These are phyloP conservation scores for Timema cristinae DNA, from an alignment of 2,888 invertebrate genomes.

Conservation along the genomic window DNA sequence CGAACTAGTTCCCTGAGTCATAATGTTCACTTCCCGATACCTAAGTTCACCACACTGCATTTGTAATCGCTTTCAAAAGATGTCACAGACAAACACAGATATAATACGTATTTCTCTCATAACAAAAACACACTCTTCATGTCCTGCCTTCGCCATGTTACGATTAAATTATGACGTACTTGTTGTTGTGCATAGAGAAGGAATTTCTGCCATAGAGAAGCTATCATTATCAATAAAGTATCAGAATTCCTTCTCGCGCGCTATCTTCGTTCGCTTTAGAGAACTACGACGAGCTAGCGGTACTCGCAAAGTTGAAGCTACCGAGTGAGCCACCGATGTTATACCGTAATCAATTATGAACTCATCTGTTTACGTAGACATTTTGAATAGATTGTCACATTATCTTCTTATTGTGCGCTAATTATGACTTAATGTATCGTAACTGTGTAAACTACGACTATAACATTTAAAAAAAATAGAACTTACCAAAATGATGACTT, in stretches of 20 bases:
- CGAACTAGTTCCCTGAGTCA: slow-evolving; percentile 32
- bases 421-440: too few relatives aligned
- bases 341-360: neutral
- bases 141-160: slow-evolving; percentile 27
- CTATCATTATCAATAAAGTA: too few relatives aligned
- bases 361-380: too few relatives aligned
- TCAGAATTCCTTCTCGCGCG: too few relatives aligned
- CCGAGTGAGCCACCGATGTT: neutral
- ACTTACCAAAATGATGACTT: too few relatives aligned
- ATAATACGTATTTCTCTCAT: slow-evolving; percentile 16
- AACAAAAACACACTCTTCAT: slow-evolving; percentile 22
- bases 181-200: neutral
- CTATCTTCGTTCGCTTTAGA: too few relatives aligned
- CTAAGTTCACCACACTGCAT: slow-evolving; percentile 32
- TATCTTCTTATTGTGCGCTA: too few relatives aligned
- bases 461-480: too few relatives aligned
- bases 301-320: neutral
- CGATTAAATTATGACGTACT: slow-evolving; percentile 21
- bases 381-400: too few relatives aligned
- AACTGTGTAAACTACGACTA: too few relatives aligned
- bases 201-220: too few relatives aligned
- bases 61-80: slow-evolving; percentile 24
- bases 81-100: slow-evolving; percentile 27
- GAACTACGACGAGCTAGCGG: too few relatives aligned
- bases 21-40: slow-evolving; percentile 32